Evolutionary conservation across 1,140 invertebrate species (phyloP).

Genomic region (Tetramorium parvispinum): DNA sequence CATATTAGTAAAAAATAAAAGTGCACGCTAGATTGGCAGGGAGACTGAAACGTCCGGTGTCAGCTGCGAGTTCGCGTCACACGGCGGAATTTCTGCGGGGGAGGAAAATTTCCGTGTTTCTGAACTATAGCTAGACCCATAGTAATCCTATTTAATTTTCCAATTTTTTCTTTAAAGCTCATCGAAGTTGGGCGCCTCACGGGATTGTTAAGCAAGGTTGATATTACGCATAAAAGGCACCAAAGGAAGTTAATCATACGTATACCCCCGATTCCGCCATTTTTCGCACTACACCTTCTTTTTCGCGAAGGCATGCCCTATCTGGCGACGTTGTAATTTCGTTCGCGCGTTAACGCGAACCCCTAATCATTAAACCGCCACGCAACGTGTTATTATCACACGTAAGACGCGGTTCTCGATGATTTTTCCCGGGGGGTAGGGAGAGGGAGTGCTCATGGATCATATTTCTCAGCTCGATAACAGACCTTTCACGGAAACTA

Average conservation of each 20-base stretch:
- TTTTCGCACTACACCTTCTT: conserved; percentile 17
- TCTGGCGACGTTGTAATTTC: conserved; percentile 46
- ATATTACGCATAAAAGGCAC: conserved; percentile 4
- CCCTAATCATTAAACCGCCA: conserved; percentile 53
- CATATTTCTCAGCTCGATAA: conserved; percentile 54
- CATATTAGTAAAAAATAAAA: conserved; percentile 7
- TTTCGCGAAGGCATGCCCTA: conserved; percentile 32
- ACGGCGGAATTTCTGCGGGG: neutral
- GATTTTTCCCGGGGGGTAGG: neutral
- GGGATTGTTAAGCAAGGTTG: conserved; percentile 24
- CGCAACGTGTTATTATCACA: conserved; percentile 57
- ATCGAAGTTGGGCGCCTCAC: neutral
- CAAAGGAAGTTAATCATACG: conserved; percentile 24
- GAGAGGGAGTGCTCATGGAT: neutral
- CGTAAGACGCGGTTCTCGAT: conserved; percentile 30
- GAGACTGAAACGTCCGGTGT: conserved; percentile 7
- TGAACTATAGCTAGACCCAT: neutral
- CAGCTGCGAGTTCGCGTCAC: conserved; percentile 19
- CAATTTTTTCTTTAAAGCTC: conserved; percentile 5
- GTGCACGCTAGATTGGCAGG: neutral
- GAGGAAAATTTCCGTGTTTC: conserved; percentile 1
- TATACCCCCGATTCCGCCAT: conserved; percentile 29
- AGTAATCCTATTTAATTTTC: conserved; percentile 52
- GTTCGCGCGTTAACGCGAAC: conserved; percentile 44
- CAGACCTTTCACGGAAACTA: conserved; percentile 6